Evolutionary conservation across 2,797 vertebrate genomes (phyloP).

Genomic region (Cryptoblepharus egeriae): DNA sequence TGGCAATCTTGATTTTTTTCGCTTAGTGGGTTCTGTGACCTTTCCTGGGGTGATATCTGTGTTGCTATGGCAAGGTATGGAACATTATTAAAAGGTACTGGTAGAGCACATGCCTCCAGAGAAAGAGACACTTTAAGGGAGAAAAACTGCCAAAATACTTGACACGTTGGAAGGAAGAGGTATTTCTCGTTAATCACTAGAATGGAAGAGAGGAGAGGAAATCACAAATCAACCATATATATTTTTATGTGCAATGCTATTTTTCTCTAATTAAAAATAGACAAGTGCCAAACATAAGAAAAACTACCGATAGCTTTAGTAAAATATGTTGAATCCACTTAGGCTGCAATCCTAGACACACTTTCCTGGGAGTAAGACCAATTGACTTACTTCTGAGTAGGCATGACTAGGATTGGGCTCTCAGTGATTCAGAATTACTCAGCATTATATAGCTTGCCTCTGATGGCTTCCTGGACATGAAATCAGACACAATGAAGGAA

Average conservation of each 20-base stretch:
- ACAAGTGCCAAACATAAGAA: neutral
- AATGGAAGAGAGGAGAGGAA: constrained; percentile 31
- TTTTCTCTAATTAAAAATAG: constrained; percentile 11
- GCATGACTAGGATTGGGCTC: too few relatives aligned
- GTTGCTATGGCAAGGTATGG: constrained; percentile 54
- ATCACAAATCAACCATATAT: neutral
- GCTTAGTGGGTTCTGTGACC: constrained; percentile 35
- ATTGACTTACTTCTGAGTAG: too few relatives aligned
- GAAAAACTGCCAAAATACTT: constrained; percentile 60
- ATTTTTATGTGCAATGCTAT: neutral
- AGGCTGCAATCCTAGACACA: too few relatives aligned
- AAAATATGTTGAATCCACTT: constrained; percentile 11
- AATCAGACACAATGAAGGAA: constrained; percentile 1
- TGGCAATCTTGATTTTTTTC: constrained; percentile 47
- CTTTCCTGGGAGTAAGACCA: too few relatives aligned
- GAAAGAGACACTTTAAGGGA: constrained; percentile 43
- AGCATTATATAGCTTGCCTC: neutral
- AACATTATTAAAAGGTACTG: constrained; percentile 62
- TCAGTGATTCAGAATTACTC: constrained; percentile 5
- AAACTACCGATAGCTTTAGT: constrained; percentile 2
- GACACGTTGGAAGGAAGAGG: constrained; percentile 35
- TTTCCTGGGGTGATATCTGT: constrained; percentile 48
- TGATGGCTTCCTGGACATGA: neutral
- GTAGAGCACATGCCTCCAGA: constrained; percentile 34
- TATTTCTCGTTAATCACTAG: constrained; percentile 52